phyloP scores from a whole-genome alignment of 2,888 invertebrate species.

The Seladonia tumulorum region DNA sequence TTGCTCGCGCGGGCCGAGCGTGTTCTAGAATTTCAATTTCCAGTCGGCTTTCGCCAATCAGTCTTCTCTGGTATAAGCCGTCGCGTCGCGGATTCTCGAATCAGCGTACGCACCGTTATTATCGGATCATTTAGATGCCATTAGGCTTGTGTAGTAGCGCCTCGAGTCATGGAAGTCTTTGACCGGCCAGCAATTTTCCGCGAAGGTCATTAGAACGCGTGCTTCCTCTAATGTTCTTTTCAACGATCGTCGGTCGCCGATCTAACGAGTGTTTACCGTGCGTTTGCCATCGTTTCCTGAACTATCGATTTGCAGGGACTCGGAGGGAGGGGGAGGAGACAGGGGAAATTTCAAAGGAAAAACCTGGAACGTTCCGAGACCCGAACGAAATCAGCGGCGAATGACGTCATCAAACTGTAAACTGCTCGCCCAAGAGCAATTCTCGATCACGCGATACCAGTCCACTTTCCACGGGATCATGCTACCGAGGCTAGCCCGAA shows the following conservation, averaged over 20 bases:
- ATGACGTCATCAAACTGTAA: slow-evolving; percentile 25
- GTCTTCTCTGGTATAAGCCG: not conserved
- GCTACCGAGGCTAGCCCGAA: slow-evolving; percentile 35
- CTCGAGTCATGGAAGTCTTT: not conserved
- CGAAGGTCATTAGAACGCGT: not conserved
- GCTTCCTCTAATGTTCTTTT: not conserved
- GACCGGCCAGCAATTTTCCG: not conserved
- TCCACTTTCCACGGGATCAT: slow-evolving; percentile 38
- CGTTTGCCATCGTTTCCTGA: not conserved
- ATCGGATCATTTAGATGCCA: slow-evolving; percentile 19
- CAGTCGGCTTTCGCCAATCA: slow-evolving; percentile 14
- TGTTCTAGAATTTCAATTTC: slow-evolving; percentile 13
- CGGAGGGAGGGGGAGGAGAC: too few species aligned
- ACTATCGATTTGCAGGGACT: not conserved
- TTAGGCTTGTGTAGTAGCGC: not conserved
- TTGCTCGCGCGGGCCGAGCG: not conserved
- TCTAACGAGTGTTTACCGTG: not conserved
- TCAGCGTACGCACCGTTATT: slow-evolving; percentile 8
- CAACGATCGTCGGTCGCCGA: not conserved
- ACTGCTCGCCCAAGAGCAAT: slow-evolving; percentile 6
- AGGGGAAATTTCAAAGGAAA: not conserved
- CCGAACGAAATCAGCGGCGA: slow-evolving; percentile 3
- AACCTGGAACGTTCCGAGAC: not conserved
- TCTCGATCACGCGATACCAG: slow-evolving; percentile 13
- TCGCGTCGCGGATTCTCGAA: not conserved